Conservation (phyloP, 2,888 invertebrate genomes). For the Ommatoiulus sabulosus region DNA sequence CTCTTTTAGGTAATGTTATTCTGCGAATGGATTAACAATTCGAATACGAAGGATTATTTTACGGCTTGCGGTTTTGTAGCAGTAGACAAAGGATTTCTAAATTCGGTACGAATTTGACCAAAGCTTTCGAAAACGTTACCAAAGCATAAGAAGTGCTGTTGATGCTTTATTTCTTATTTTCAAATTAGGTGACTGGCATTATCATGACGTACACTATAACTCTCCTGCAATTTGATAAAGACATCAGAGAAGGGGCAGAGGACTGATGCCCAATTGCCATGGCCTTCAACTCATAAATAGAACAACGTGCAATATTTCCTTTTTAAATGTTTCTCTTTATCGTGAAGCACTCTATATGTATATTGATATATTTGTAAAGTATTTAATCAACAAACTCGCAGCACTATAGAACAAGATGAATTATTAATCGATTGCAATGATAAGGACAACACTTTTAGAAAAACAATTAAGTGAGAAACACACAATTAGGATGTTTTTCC, state of each 20-base stretch:
- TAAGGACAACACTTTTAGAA: too few species aligned
- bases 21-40: neutral
- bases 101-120: neutral
- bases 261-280: neutral
- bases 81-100: slow-evolving; percentile 10
- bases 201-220: neutral
- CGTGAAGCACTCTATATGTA: too few species aligned
- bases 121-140: neutral
- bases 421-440: too few species aligned
- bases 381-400: too few species aligned
- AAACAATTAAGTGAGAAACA: too few species aligned
- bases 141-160: neutral
- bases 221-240: slow-evolving; percentile 6
- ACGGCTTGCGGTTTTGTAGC: neutral
- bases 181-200: neutral
- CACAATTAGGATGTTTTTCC: too few species aligned
- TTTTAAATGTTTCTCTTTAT: too few species aligned
- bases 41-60: neutral
- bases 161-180: neutral
- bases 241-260: neutral
- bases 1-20: neutral
- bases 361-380: too few species aligned
- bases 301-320: too few species aligned
- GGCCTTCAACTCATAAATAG: neutral
- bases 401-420: too few species aligned